Conservation (phyloP, 1,140 invertebrate species). For the Linepithema humile region DNA sequence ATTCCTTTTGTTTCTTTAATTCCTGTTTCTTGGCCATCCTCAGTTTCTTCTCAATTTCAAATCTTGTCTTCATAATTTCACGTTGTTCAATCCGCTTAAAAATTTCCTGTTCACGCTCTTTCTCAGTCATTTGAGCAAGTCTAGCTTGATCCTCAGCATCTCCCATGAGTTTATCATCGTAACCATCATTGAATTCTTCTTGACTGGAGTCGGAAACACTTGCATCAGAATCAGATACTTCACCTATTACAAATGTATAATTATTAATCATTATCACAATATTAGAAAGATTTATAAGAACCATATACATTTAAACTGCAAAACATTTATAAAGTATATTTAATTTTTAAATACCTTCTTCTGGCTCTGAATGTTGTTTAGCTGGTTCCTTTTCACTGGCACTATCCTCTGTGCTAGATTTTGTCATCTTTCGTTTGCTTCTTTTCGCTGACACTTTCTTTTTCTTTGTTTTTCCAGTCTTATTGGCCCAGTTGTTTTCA, state of each 20-base stretch:
- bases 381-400: constrained; percentile 85
- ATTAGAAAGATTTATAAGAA: not conserved
- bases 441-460: constrained; percentile 85
- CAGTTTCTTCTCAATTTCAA: constrained; percentile 98
- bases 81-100: constrained; percentile 97
- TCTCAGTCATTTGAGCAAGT: constrained; percentile 97
- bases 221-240: constrained; percentile 87
- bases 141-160: constrained; percentile 97
- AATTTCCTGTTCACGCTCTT: constrained; percentile 98
- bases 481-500: constrained; percentile 89
- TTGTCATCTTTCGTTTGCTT: constrained; percentile 81
- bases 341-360: constrained; percentile 85
- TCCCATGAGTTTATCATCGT: constrained; percentile 98
- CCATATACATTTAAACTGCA: constrained; percentile 47
- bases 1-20: constrained; percentile 87
- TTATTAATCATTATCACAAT: not conserved
- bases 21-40: constrained; percentile 93
- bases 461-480: constrained; percentile 86
- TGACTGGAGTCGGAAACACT: constrained; percentile 85
- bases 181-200: constrained; percentile 92
- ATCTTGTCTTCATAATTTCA: constrained; percentile 96
- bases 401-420: constrained; percentile 86
- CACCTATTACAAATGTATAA: constrained; percentile 82
- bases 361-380: constrained; percentile 88
- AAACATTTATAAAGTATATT: not conserved